Base-by-base conservation (phyloP, 1,140 invertebrate species). In the Varroa destructor region DNA sequence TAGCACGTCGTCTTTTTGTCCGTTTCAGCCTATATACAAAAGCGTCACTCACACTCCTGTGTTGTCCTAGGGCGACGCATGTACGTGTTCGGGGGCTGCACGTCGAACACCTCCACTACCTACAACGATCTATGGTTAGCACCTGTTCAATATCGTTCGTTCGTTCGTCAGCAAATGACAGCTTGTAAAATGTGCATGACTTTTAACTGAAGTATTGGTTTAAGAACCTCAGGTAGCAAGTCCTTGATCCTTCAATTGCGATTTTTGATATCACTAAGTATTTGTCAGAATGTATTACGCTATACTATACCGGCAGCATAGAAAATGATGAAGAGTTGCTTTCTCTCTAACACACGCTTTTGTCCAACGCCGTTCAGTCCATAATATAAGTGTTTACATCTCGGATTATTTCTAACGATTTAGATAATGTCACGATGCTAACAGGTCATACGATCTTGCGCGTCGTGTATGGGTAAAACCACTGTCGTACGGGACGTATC, bases 51-150 rank as follows among this genome's bases (percentile, higher is more conserved):
- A 61, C 51, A 64, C 55, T 14, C 71, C 58, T 12, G 71, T 40
- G 56, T 70, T 43, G 67, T 67, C 40, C 61, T 67, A 1, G 61
- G 61, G 2, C 40, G 36, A 37, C 10, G 85, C 1, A 90, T 97
- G 90, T 97, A 91, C 79, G 85, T 97, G 46, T 97, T 97, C 85
- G 93, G 93, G 64, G 94, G 94, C 0, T 95, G 91, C 75, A 94
- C 92, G n/a, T 78, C 78, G 12, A 88, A 89, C 46, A 88, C 89
- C 55, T 88, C 87, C 76, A 97, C 94, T 36, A 92, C 93, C 8
- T 97, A 97, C 77, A 97, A 98, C 84, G 94, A 98, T 82, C 82
- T 98, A 6, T 97, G 94, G 94, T 84, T 85, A 75, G 86, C 97
- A 79, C 10, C 55, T 56, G 10, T 56, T 10, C n/a, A n/a, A 12